These are phyloP conservation scores for Osmoderma eremita DNA, from an alignment of 2,888 invertebrate species.

Conservation along the genomic window DNA sequence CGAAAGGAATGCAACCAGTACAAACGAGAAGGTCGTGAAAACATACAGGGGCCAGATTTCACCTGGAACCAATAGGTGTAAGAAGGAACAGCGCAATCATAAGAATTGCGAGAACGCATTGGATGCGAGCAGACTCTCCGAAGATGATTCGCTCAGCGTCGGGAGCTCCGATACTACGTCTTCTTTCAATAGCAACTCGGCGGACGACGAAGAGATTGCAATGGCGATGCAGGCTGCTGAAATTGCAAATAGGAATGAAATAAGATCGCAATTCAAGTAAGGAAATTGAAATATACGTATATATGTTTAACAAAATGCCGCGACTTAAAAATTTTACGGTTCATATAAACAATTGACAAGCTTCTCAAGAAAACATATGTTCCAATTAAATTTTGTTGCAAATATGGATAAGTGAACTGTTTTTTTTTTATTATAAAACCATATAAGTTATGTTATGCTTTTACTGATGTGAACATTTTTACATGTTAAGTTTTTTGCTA, in stretches of 20 bases:
- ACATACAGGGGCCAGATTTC: slow-evolving; percentile 46
- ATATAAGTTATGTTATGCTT: no score
- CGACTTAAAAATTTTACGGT: no score
- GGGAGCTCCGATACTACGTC: slow-evolving; percentile 72
- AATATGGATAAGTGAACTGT: no score
- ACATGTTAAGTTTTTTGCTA: no score
- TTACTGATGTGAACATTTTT: no score
- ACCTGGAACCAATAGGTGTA: slow-evolving; percentile 51
- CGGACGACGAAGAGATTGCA: slow-evolving; percentile 88
- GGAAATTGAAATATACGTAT: slow-evolving; percentile 30
- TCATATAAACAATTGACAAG: no score
- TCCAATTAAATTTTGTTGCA: no score
- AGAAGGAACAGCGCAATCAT: slow-evolving; percentile 38
- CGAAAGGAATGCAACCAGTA: slow-evolving; percentile 5
- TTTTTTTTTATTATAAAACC: no score
- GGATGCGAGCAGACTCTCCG: slow-evolving; percentile 34
- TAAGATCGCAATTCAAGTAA: slow-evolving; percentile 82
- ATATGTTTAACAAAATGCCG: not conserved
- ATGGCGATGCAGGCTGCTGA: slow-evolving; percentile 87
- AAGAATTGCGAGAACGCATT: slow-evolving; percentile 22
- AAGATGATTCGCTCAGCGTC: slow-evolving; percentile 57
- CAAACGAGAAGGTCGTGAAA: slow-evolving; percentile 29
- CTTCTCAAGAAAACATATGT: no score
- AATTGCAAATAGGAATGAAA: slow-evolving; percentile 80
- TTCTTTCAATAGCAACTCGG: slow-evolving; percentile 80